Evolutionary conservation across 2,888 invertebrate species (phyloP).

Genomic region (Anoncus sp.): DNA sequence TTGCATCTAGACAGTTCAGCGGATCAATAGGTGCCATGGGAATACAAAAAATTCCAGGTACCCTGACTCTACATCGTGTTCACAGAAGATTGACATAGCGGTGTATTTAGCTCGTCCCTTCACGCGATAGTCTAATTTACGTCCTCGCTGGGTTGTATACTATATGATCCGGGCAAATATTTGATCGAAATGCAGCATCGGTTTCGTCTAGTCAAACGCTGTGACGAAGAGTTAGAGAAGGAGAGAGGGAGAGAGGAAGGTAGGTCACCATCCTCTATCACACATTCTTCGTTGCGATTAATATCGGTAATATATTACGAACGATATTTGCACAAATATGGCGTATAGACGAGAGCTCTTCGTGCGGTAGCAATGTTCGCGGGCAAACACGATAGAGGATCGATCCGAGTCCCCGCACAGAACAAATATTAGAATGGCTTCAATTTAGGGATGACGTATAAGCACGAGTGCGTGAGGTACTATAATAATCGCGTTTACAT

Average conservation of each 20-base stretch:
- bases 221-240: not conserved
- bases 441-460: conserved; percentile 52
- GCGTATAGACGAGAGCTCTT: conserved; percentile 25
- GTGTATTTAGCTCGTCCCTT: conserved; percentile 8
- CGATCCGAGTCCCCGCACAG: conserved; percentile 37
- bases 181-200: conserved; percentile 26
- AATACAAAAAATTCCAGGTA: not conserved
- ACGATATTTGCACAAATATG: conserved; percentile 44
- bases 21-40: not conserved
- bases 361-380: conserved; percentile 46
- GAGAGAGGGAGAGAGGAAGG: not conserved
- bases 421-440: conserved; percentile 58
- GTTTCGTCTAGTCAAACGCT: conserved; percentile 22
- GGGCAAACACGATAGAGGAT: conserved; percentile 50
- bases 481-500: conserved; percentile 52
- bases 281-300: conserved; percentile 46
- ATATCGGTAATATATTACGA: conserved; percentile 38
- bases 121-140: conserved; percentile 15
- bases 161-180: conserved; percentile 17
- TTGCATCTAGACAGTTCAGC: not conserved
- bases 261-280: not conserved
- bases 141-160: not conserved
- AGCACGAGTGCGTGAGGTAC: conserved; percentile 49
- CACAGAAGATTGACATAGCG: not conserved
- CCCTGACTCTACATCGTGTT: not conserved